Evolutionary conservation across 2,797 vertebrate genomes (phyloP).

Genomic region (Acridotheres tristis): DNA sequence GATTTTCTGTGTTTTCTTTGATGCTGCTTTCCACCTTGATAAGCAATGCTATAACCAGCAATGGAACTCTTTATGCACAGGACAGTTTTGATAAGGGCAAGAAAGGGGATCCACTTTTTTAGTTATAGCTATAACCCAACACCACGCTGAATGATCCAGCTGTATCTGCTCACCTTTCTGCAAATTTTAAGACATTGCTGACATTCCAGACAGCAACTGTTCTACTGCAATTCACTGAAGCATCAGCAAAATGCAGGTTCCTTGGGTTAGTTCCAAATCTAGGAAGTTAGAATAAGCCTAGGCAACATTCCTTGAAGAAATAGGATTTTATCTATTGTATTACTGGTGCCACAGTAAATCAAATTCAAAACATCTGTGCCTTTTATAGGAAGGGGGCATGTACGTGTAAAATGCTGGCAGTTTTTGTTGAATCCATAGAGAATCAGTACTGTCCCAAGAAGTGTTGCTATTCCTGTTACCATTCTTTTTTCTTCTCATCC

Average conservation of each 20-base stretch:
- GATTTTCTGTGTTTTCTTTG: not conserved
- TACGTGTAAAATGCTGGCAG: slow-evolving; percentile 67
- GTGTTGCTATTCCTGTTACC: slow-evolving; percentile 79
- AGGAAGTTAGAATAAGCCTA: slow-evolving; percentile 50
- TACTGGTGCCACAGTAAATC: slow-evolving; percentile 69
- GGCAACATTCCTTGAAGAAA: slow-evolving; percentile 51
- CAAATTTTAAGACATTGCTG: slow-evolving; percentile 1
- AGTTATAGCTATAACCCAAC: slow-evolving; percentile 63
- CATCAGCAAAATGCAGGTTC: slow-evolving; percentile 45
- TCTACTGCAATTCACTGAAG: slow-evolving; percentile 38
- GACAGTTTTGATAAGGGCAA: not conserved
- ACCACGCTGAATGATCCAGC: slow-evolving; percentile 42
- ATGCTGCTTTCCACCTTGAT: not conserved
- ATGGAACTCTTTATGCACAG: slow-evolving; percentile 31
- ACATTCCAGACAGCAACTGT: not conserved
- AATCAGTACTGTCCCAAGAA: slow-evolving; percentile 65
- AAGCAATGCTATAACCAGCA: slow-evolving; percentile 23
- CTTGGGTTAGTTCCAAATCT: slow-evolving; percentile 58
- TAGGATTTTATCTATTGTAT: slow-evolving; percentile 35
- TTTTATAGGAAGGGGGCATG: slow-evolving; percentile 66
- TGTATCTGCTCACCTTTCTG: slow-evolving; percentile 68
- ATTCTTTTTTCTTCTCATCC: slow-evolving; percentile 98
- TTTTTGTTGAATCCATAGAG: slow-evolving; percentile 59
- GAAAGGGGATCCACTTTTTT: not conserved
- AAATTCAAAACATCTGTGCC: slow-evolving; percentile 76